A percentile compares a stretch with the other conserved stretches of the same genome.
Conservation (phyloP, 2,113 vertebrate species). For the Caretta caretta region DNA sequence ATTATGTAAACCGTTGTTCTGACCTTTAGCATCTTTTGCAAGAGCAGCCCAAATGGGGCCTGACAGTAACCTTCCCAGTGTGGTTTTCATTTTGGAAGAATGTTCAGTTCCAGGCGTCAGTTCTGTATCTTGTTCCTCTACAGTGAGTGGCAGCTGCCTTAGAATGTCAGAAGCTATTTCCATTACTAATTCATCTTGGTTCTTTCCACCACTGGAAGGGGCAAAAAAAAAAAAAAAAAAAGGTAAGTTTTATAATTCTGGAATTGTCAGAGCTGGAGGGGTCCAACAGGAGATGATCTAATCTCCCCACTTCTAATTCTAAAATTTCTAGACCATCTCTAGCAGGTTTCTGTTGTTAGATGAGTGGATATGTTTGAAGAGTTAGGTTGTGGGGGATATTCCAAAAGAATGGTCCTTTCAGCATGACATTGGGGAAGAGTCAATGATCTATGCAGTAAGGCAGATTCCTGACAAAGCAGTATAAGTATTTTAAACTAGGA, state of each 20-base stretch:
- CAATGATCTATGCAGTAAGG: background rate
- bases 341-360: background rate
- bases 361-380: background rate
- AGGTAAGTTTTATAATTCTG: background rate
- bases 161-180: slow-evolving; percentile 38
- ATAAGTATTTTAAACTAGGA: background rate
- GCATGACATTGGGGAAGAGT: background rate
- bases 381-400: background rate
- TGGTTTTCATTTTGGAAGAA: background rate
- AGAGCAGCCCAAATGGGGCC: slow-evolving; percentile 60
- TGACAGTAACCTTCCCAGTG: slow-evolving; percentile 34
- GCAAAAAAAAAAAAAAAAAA: background rate
- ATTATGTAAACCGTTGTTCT: background rate
- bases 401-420: background rate
- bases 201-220: slow-evolving; percentile 32
- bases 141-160: slow-evolving; percentile 47
- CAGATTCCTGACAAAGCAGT: background rate
- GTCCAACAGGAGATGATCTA: background rate
- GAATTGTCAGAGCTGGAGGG: background rate
- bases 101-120: background rate
- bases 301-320: background rate
- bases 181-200: slow-evolving; percentile 56
- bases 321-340: background rate
- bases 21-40: slow-evolving; percentile 19
- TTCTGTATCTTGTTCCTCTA: slow-evolving; percentile 46